Evolutionary conservation across 2,797 vertebrate species (phyloP), one percentile per base, ranked within the genome.

Genomic region (Cossypha caffra): DNA sequence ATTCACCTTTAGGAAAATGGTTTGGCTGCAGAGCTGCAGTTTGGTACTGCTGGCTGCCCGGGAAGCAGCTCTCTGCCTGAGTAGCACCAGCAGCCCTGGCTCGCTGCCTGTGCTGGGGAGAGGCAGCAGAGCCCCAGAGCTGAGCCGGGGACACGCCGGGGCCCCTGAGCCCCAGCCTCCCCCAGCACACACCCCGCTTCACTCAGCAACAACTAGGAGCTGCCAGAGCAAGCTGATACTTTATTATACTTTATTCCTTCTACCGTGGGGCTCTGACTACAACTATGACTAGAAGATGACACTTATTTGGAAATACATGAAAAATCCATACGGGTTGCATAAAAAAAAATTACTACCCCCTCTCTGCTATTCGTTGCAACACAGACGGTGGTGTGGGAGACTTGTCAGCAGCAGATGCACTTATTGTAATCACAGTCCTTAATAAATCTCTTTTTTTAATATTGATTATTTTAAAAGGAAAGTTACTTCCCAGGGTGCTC

Each of bases 1-100:
- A 98, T 97, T 96, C 93, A 98, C 97, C 96, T 98, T 97, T 96
- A 96, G 96, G 97, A 94, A 93, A 91, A 94, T 1, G 83, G 91
- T 96, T 86, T 95, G 40, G 66, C 64, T 78, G 33, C 33, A 63
- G 91, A 77, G 91, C 79, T 96, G 94, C 58, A 33, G 51, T 86
- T 95, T 93, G 69, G 87, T 13, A 24, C 38, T 88, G 40, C 54
- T 55, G 62, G 89, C 86, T 95, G 75, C 89, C 90, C 95, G 33
- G 87, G 54, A 71, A 93, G 88, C 72, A 93, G 92, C 64, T 68
- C 74, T 45, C 54, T 84, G 78, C 75, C 45, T 7, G 47, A 4
- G 82, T 19, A 2, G 5, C 3, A 23, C 38, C 52, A 87, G 58
- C 25, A 37, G 64, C 10, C 63, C 35, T 5, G 80, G 29, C 21